phyloP scores from a whole-genome alignment of 1,140 invertebrate genomes.

The Scylla paramamosain region DNA sequence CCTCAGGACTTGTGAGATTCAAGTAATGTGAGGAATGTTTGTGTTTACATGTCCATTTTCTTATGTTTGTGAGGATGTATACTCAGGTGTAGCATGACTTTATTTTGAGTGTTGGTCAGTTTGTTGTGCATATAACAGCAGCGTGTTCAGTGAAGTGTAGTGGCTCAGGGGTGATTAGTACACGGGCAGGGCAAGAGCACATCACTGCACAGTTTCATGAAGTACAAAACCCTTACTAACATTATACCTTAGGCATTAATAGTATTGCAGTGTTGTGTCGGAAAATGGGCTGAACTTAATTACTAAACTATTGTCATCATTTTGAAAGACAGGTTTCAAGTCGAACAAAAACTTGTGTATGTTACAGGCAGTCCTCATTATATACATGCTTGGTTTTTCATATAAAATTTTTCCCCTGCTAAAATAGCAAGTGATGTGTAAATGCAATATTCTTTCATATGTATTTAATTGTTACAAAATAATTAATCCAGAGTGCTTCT shows the following conservation, averaged over 20 bases:
- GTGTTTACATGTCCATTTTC: conserved; percentile 7
- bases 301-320: too few relatives aligned
- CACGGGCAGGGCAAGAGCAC: background rate
- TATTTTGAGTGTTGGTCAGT: background rate
- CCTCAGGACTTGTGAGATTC: background rate
- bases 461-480: too few relatives aligned
- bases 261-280: background rate
- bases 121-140: background rate
- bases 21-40: background rate
- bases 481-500: too few relatives aligned
- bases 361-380: too few relatives aligned
- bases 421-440: too few relatives aligned
- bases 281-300: background rate
- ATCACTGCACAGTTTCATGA: background rate
- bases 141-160: background rate
- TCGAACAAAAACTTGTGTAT: too few relatives aligned
- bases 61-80: conserved; percentile 33
- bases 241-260: conserved; percentile 1
- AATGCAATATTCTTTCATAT: too few relatives aligned
- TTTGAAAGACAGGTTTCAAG: too few relatives aligned
- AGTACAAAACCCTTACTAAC: background rate
- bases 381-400: too few relatives aligned
- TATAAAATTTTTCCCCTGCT: too few relatives aligned
- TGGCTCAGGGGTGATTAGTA: background rate
- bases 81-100: background rate